Conservation (phyloP, 2,797 vertebrate genomes). For the Gymnoscopelus microlampas region DNA sequence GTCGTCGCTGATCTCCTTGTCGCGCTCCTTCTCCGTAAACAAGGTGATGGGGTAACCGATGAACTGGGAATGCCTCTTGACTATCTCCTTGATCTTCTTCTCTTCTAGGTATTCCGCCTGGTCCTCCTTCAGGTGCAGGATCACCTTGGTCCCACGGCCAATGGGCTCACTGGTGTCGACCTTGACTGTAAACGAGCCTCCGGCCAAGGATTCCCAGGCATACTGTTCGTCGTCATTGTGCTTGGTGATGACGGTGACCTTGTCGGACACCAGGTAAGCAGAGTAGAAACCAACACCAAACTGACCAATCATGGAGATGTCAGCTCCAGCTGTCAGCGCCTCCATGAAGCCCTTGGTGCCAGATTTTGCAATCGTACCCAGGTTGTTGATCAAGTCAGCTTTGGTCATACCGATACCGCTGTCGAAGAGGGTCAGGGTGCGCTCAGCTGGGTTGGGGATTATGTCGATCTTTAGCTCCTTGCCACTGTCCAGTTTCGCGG, state of each 20-base stretch:
- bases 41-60: slow-evolving; percentile 81
- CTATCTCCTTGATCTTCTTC: slow-evolving; percentile 84
- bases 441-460: no score
- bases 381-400: no score
- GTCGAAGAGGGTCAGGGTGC: no score
- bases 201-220: slow-evolving; percentile 86
- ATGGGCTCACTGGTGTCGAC: slow-evolving; percentile 83
- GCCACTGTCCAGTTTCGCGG: no score
- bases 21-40: slow-evolving; percentile 81
- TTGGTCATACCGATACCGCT: no score
- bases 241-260: slow-evolving; percentile 84
- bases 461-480: no score
- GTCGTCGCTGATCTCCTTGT: slow-evolving; percentile 89
- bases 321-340: no score
- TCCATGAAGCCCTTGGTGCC: no score
- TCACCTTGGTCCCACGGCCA: slow-evolving; percentile 84
- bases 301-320: slow-evolving; percentile 75
- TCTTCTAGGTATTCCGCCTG: slow-evolving; percentile 87
- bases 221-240: slow-evolving; percentile 87
- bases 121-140: slow-evolving; percentile 86
- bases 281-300: slow-evolving; percentile 82
- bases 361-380: slow-evolving; percentile 30
- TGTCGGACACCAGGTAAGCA: slow-evolving; percentile 85
- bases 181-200: slow-evolving; percentile 85
- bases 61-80: slow-evolving; percentile 77